Evolutionary conservation across 2,797 vertebrate genomes (phyloP).

Genomic region (Anomalospiza imberbis): DNA sequence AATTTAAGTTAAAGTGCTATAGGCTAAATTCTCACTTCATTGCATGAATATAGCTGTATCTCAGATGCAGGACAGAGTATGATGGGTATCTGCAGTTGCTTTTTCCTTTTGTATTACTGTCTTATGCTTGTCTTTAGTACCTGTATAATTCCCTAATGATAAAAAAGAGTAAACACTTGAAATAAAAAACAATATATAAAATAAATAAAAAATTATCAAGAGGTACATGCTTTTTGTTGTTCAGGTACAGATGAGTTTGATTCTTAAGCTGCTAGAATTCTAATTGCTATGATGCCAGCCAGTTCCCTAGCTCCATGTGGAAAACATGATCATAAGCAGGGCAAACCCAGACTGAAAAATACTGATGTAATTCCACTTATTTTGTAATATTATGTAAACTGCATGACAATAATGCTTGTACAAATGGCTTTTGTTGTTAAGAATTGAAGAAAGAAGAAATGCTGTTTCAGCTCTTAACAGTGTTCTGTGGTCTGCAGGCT

Average conservation of each 20-base stretch:
- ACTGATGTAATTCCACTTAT: not conserved
- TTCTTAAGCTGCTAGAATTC: not conserved
- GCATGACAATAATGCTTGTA: not conserved
- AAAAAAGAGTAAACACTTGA: not conserved
- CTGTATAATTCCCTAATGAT: not conserved
- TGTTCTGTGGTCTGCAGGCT: not conserved
- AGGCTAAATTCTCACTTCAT: not conserved
- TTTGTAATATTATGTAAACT: not conserved
- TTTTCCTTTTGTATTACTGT: not conserved
- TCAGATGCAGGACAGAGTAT: not conserved
- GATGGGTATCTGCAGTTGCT: not conserved
- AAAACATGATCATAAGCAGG: not conserved
- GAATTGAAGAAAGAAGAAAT: not conserved
- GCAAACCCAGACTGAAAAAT: slow-evolving; percentile 16
- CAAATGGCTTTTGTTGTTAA: not conserved
- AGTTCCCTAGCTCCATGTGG: not conserved
- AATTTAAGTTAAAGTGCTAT: not conserved
- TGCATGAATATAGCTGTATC: not conserved
- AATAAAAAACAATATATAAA: not conserved
- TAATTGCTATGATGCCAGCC: not conserved
- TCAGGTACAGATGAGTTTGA: not conserved
- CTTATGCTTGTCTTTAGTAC: not conserved
- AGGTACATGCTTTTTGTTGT: not conserved
- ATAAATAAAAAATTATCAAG: not conserved
- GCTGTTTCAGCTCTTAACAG: not conserved